Conservation (phyloP, 1,140 invertebrate species). For the Ceratosolen fusciceps region DNA sequence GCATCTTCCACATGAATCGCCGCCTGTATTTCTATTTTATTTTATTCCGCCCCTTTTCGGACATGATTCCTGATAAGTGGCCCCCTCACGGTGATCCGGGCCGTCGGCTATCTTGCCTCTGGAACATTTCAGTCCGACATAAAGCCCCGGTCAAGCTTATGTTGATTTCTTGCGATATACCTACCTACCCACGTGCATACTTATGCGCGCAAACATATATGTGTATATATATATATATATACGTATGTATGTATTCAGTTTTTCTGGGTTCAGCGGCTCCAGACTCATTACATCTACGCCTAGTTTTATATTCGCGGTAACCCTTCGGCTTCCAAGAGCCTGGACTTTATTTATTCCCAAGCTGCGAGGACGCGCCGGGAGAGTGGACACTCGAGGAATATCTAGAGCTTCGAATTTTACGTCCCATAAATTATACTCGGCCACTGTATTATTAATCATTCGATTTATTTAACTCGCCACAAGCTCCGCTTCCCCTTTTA, state of each 20-base stretch:
- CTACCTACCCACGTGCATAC: too few relatives aligned
- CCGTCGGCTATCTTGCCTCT: not conserved
- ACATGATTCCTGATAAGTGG: not conserved
- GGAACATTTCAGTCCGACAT: not conserved
- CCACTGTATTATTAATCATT: not conserved
- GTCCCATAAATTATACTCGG: not conserved
- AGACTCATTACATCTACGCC: not conserved
- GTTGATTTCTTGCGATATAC: not conserved
- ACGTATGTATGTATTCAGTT: too few relatives aligned
- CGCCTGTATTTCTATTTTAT: slow-evolving; percentile 1
- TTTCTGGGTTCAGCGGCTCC: too few relatives aligned
- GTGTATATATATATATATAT: too few relatives aligned
- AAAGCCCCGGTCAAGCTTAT: not conserved
- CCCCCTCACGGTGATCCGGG: not conserved
- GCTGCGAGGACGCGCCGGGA: not conserved
- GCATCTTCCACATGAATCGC: not conserved
- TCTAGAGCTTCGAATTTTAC: not conserved
- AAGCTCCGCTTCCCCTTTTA: too few relatives aligned
- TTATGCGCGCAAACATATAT: too few relatives aligned
- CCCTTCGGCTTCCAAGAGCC: not conserved
- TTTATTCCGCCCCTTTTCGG: not conserved
- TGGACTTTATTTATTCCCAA: not conserved
- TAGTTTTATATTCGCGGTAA: slow-evolving; percentile 2
- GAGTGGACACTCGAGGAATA: too few relatives aligned
- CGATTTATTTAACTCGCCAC: not conserved